These are phyloP conservation scores for Automeris io DNA, from an alignment of 2,888 invertebrate species.

Conservation along the genomic window DNA sequence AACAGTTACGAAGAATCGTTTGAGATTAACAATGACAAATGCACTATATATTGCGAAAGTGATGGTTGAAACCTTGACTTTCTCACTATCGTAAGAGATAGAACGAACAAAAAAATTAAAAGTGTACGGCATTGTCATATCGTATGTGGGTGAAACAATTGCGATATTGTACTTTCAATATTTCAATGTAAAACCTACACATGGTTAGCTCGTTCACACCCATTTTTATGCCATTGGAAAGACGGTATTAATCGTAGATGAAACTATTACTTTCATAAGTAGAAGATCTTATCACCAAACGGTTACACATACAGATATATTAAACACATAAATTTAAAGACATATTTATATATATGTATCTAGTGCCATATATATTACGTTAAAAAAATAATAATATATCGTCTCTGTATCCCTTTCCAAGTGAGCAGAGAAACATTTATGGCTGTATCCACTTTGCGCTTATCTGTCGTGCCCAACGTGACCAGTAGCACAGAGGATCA, in stretches of 20 bases:
- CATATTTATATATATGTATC: too few species aligned
- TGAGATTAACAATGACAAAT: constrained; percentile 67
- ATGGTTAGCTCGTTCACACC: constrained; percentile 2
- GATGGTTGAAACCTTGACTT: constrained; percentile 51
- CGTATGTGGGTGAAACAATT: constrained; percentile 5
- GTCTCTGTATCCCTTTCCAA: too few species aligned
- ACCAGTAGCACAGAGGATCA: too few species aligned
- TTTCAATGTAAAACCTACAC: constrained; percentile 1
- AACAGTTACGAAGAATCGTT: constrained; percentile 56
- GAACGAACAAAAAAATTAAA: constrained; percentile 18
- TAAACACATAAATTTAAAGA: too few species aligned
- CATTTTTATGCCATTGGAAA: neutral
- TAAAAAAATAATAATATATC: too few species aligned
- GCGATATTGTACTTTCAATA: constrained; percentile 2
- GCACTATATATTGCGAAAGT: constrained; percentile 50
- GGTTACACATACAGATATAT: too few species aligned
- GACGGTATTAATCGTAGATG: neutral
- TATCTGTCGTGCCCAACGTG: too few species aligned
- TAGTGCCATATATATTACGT: too few species aligned
- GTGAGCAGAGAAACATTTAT: too few species aligned
- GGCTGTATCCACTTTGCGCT: too few species aligned
- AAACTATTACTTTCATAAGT: too few species aligned
- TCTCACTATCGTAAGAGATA: constrained; percentile 41
- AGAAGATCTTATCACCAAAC: too few species aligned
- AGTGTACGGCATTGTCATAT: constrained; percentile 1